These are phyloP conservation scores for Myodes glareolus DNA, from an alignment of 2,113 vertebrate genomes.

Conservation along the genomic window DNA sequence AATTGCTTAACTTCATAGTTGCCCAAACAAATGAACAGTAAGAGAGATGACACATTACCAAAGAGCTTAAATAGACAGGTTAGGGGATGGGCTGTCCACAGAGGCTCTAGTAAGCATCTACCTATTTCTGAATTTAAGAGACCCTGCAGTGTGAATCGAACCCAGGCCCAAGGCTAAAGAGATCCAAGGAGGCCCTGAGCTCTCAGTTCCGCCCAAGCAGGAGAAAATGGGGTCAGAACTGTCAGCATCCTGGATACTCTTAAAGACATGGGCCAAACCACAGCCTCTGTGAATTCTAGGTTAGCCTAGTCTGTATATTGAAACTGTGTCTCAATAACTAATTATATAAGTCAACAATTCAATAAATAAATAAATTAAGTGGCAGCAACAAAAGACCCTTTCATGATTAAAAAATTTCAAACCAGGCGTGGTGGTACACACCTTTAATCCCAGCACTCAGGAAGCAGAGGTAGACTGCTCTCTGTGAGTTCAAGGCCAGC, in stretches of 20 bases:
- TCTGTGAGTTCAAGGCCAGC: not conserved
- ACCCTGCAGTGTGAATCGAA: too few species aligned
- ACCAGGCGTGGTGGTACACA: too few species aligned
- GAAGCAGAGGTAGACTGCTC: not conserved
- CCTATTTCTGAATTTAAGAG: not conserved
- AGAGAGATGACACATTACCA: not conserved
- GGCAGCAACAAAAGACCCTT: too few species aligned
- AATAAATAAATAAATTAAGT: too few species aligned
- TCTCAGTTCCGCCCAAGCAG: not conserved
- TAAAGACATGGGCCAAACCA: not conserved
- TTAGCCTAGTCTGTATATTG: not conserved
- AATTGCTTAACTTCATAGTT: slow-evolving; percentile 13
- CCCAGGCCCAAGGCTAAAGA: not conserved
- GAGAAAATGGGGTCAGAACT: not conserved
- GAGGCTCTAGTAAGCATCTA: not conserved
- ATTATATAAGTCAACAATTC: too few species aligned
- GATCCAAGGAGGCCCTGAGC: not conserved
- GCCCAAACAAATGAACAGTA: not conserved
- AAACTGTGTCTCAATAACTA: too few species aligned
- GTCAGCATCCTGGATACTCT: not conserved
- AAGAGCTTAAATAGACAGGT: not conserved
- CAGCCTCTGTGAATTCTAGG: not conserved
- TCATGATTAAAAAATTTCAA: too few species aligned
- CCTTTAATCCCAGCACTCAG: too few species aligned
- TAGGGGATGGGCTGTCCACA: not conserved